Evolutionary conservation across 2,888 invertebrate genomes (phyloP), one percentile per base, ranked within the genome.

Genomic region (Nomada goodeniana): DNA sequence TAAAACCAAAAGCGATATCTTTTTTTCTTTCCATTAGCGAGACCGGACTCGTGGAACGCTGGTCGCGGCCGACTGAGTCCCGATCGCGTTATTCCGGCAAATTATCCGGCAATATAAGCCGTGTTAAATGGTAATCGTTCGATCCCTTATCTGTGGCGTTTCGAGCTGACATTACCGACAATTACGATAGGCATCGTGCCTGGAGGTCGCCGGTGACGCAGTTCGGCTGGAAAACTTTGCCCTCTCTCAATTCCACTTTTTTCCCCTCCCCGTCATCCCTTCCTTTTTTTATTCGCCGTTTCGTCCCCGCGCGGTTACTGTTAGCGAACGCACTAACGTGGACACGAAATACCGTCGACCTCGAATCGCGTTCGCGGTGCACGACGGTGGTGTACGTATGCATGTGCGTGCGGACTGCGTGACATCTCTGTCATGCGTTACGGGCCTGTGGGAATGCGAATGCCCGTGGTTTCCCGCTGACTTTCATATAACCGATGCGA

Each of bases 391-490:
- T 59, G 61, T 26, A 44, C 42, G 29, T 11, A 42, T 29, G 29
- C 72, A 57, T 36, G 55, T 63, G 70, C 61, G 67, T 72, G 72
- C 68, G 55, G 70, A 61, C 71, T 63, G 80, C 85, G 77, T 82
- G 86, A 86, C 84, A 86, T 82, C 82, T 82, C 86, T 75, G 82
- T 74, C 84, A 86, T 80, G 82, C 86, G 73, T 86, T 86, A 82
- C 77, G 75, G 75, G 84, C 79, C 80, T 86, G 86, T 82, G 83
- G 86, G 84, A 87, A 87, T 87, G 84, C 83, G 84, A 80, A 87
- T 82, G 84, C 85, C 81, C 80, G 84, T 78, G 84, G 81, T 87
- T 87, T 86, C 80, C 86, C 87, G 86, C 84, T 87, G 86, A 81
- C 87, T 86, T 87, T 86, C 83, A 79, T 84, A 87, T 79, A 84